phyloP scores from a whole-genome alignment of 1,140 invertebrate genomes.

The Nymphalis io region DNA sequence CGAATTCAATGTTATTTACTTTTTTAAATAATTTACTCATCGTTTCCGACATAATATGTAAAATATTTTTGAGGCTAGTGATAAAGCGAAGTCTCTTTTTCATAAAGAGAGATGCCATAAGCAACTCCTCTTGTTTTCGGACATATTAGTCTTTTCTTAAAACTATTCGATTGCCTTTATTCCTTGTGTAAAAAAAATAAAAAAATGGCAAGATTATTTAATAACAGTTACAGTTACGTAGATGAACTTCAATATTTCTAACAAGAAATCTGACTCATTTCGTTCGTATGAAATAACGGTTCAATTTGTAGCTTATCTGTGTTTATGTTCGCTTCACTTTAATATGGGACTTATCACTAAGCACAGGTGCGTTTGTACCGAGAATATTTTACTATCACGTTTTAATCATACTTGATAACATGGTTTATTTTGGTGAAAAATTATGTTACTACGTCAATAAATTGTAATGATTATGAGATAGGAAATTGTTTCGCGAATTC shows the following conservation, averaged over 20 bases:
- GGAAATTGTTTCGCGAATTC: neutral
- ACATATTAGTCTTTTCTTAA: too few species aligned
- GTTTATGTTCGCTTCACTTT: conserved; percentile 28
- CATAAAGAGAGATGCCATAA: too few species aligned
- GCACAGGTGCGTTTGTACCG: conserved; percentile 25
- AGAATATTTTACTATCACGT: conserved; percentile 22
- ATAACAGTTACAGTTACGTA: neutral
- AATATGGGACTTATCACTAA: conserved; percentile 27
- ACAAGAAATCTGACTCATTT: conserved; percentile 27
- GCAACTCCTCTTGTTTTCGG: too few species aligned
- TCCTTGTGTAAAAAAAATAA: too few species aligned
- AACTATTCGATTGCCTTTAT: too few species aligned
- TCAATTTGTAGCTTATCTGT: conserved; percentile 33
- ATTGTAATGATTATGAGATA: neutral
- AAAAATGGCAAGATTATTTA: too few species aligned
- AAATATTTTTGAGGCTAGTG: neutral
- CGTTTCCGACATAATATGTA: neutral
- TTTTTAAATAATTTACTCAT: neutral
- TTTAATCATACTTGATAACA: conserved; percentile 17
- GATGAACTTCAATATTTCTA: neutral
- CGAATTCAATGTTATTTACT: neutral
- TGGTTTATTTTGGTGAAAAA: conserved; percentile 7
- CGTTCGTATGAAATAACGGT: conserved; percentile 33
- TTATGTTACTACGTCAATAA: neutral
- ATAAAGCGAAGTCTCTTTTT: neutral